Base-by-base conservation (phyloP, 92 coral and sea anemone genomes). In the Desmophyllum pertusum region DNA sequence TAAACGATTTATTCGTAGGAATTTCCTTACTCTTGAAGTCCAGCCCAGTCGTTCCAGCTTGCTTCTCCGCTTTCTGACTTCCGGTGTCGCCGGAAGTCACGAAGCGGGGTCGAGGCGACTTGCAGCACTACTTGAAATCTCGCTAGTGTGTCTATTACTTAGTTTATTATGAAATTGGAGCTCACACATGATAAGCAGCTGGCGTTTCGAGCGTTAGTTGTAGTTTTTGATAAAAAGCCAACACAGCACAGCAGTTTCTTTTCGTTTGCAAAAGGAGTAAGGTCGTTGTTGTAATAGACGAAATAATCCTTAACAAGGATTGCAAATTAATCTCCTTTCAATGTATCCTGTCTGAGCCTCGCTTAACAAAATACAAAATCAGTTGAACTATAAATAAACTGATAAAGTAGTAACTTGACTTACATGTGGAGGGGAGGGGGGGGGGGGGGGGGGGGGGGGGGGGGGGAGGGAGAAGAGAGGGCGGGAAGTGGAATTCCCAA, bases 311-410 rank as follows among this genome's bases (percentile, higher is more conserved):
- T 21, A n/a, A 2, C 18, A 37, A 19, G 74, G 25, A 21, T 69
- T 69, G 17, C 50, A 21, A 70, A 23, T n/a, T 70, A 70, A 70
- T 70, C 75, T 41, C 40, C 51, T 70, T 70, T 38, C 2, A 70
- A 41, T 9, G 50, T 9, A 70, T 14, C 48, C 53, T 23, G 75
- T 70, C 75, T 70, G 75, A 39, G 41, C 40, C 50, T 3, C 7
- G 19, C 75, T 70, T 10, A 40, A 69, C 48, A 37, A 33, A 67
- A 15, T 1, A 4, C 45, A 6, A 7, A 8, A 19, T 37, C 18
- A 48, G 53, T 48, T 48, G 13, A 48, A 48, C 53, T 3, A 48
- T 14, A 0, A 48, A 48, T 48, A 48, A 13, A 48, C 53, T 48
- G 13, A 0, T 46, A 3, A 46, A 0, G 4, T 46, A 46, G 51